These are phyloP conservation scores for Chymomyza caudatula DNA, from an alignment of 2,888 invertebrate species.

Conservation along the genomic window DNA sequence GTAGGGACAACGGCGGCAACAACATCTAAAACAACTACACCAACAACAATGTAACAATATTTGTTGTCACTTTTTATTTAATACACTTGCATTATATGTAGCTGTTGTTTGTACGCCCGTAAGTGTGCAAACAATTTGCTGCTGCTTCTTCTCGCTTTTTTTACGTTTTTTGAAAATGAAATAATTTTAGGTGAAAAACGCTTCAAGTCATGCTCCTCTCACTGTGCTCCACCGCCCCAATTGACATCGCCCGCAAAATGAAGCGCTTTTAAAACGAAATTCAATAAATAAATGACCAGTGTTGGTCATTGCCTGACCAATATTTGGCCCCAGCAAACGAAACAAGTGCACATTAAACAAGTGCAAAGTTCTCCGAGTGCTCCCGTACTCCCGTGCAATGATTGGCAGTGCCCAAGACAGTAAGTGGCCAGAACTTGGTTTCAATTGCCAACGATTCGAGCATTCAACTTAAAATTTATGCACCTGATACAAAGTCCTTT, in stretches of 20 bases:
- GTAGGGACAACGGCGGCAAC: conserved; percentile 16
- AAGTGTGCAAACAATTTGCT: conserved; percentile 55
- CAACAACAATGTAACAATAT: conserved; percentile 56
- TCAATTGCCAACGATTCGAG: conserved; percentile 17
- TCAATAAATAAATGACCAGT: conserved; percentile 41
- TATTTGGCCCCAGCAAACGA: conserved; percentile 40
- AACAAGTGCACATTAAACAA: background rate
- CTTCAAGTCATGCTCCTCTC: conserved; percentile 59
- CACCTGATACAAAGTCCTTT: background rate
- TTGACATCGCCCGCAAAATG: background rate
- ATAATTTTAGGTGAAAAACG: conserved; percentile 68
- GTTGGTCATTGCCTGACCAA: background rate
- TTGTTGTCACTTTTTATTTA: conserved; percentile 69
- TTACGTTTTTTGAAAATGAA: conserved; percentile 43
- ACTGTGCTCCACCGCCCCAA: conserved; percentile 4
- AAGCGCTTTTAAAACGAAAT: conserved; percentile 24
- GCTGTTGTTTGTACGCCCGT: background rate
- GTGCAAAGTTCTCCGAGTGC: background rate
- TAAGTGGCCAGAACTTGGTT: background rate
- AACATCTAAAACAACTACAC: no score
- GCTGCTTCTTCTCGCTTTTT: no score
- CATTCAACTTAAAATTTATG: conserved; percentile 60
- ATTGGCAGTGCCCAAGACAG: conserved; percentile 38
- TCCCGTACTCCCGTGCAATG: conserved; percentile 30
- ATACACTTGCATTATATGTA: conserved; percentile 44